phyloP scores from a whole-genome alignment of 2,888 invertebrate species.

The Chymomyza fuscimana region DNA sequence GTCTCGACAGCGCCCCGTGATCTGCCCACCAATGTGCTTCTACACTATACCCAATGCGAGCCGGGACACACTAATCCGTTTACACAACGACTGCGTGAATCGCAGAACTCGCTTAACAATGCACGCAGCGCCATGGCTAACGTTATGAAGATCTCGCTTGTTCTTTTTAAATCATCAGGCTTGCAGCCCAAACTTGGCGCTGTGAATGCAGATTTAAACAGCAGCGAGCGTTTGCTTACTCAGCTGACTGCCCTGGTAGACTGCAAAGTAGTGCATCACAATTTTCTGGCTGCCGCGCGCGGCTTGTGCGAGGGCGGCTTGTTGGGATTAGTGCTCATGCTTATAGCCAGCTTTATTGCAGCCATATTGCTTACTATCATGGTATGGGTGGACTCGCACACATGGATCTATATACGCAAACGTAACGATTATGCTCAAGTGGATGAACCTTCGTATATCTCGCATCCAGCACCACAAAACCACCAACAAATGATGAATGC shows the following conservation, averaged over 20 bases:
- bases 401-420: constrained; percentile 97
- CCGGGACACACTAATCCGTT: constrained; percentile 89
- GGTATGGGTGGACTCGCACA: constrained; percentile 96
- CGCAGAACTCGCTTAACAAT: constrained; percentile 84
- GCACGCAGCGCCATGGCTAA: constrained; percentile 80
- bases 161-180: constrained; percentile 80
- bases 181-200: constrained; percentile 88
- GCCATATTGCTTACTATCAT: constrained; percentile 94
- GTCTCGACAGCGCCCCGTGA: constrained; percentile 83
- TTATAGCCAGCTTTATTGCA: constrained; percentile 91
- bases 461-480: constrained; percentile 80
- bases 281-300: constrained; percentile 89
- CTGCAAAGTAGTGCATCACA: constrained; percentile 90
- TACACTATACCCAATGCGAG: constrained; percentile 92
- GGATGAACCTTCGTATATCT: constrained; percentile 86
- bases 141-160: constrained; percentile 79
- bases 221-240: constrained; percentile 86
- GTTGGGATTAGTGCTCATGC: constrained; percentile 90
- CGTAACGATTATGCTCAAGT: constrained; percentile 90
- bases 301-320: constrained; percentile 91
- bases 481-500: constrained; percentile 81
- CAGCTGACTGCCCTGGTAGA: constrained; percentile 87
- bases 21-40: constrained; percentile 83
- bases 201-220: constrained; percentile 88
- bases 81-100: constrained; percentile 89